Conservation (phyloP, 2,888 invertebrate genomes). For the Andrena dorsata region DNA sequence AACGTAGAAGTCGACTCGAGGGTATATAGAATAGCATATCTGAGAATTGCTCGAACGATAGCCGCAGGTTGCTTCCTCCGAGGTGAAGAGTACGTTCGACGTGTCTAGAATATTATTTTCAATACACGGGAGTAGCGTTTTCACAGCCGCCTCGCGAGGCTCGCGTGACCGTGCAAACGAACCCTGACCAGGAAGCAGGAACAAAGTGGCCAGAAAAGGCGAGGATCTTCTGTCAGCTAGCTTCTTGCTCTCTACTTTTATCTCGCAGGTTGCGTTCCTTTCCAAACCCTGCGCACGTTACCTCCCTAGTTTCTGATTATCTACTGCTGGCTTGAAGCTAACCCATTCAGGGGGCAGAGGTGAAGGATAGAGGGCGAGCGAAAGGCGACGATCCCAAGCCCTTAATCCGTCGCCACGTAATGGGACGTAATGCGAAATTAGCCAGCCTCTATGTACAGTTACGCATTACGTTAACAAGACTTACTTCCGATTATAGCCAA, state of each 20-base stretch:
- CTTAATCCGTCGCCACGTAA: constrained; percentile 72
- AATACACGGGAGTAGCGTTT: background rate
- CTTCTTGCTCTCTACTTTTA: constrained; percentile 25
- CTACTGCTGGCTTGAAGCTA: no score
- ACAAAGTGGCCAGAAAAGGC: constrained; percentile 31
- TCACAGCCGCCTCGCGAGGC: constrained; percentile 29
- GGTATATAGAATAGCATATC: background rate
- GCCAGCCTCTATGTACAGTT: constrained; percentile 81
- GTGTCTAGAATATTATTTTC: constrained; percentile 13
- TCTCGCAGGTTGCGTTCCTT: no score
- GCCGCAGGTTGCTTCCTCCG: background rate
- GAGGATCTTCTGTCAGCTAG: constrained; percentile 34
- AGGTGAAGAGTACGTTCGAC: background rate
- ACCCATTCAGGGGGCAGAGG: background rate
- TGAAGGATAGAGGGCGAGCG: constrained; percentile 3
- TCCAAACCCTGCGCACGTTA: no score
- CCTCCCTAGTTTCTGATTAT: no score
- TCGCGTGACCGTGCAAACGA: constrained; percentile 54
- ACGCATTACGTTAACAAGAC: constrained; percentile 83
- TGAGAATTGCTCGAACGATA: background rate
- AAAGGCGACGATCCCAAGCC: constrained; percentile 42
- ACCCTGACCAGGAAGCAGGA: constrained; percentile 47
- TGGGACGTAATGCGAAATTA: constrained; percentile 78
- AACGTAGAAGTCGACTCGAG: no score
- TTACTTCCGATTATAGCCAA: constrained; percentile 82